Conservation (phyloP, 1,140 invertebrate genomes). For the Drosophila funebris region DNA sequence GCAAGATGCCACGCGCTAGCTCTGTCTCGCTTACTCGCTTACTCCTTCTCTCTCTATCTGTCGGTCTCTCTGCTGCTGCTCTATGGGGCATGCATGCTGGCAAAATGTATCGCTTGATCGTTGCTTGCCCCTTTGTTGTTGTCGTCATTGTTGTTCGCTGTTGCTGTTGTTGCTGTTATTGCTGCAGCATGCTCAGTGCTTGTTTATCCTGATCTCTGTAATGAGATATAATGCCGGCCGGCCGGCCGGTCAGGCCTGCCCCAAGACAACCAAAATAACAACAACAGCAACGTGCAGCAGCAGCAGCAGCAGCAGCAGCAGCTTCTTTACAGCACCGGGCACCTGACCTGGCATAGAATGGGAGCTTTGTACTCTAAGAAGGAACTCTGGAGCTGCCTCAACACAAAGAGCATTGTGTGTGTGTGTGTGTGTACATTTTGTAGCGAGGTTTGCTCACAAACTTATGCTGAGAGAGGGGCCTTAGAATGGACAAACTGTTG, state of each 20-base stretch:
- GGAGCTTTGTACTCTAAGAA: constrained; percentile 26
- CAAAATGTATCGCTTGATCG: constrained; percentile 73
- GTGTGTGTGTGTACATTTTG: constrained; percentile 1
- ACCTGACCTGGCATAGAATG: constrained; percentile 44
- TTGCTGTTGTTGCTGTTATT: constrained; percentile 19
- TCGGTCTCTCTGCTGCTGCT: background rate
- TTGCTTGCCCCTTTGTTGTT: constrained; percentile 39
- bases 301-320: constrained; percentile 1
- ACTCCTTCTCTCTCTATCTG: constrained; percentile 3
- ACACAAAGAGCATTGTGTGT: constrained; percentile 17
- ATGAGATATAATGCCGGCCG: constrained; percentile 82
- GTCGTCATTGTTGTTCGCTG: background rate
- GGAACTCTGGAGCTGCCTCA: constrained; percentile 18
- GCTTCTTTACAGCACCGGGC: constrained; percentile 32
- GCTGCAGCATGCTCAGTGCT: constrained; percentile 68
- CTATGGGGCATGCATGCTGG: constrained; percentile 64
- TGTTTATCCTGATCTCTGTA: constrained; percentile 82
- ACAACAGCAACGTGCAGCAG: constrained; percentile 19
- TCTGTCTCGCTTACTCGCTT: background rate
- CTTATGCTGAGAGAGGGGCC: too few relatives aligned
- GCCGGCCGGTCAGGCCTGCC: constrained; percentile 51
- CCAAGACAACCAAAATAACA: constrained; percentile 36
- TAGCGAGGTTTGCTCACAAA: constrained; percentile 16
- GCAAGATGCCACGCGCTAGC: constrained; percentile 39
- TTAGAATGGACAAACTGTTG: background rate